These are phyloP conservation scores for Cyanoramphus novaezelandiae DNA, from an alignment of 2,113 vertebrate genomes.

Conservation along the genomic window DNA sequence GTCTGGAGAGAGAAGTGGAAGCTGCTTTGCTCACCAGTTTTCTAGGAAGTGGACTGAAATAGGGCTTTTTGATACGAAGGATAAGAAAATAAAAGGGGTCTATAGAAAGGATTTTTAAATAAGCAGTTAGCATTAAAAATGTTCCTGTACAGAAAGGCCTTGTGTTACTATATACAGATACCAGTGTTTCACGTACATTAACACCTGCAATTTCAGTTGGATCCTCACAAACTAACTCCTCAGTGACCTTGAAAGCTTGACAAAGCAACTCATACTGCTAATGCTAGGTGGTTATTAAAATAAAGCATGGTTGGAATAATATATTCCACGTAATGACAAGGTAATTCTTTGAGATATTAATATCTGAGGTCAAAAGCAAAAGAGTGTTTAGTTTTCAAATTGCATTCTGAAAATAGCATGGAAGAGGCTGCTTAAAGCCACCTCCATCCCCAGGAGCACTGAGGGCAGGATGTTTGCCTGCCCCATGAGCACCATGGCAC, in stretches of 20 bases:
- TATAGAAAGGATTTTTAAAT: not conserved
- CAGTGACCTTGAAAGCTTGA: not conserved
- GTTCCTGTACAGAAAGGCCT: constrained; percentile 32
- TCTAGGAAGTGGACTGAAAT: not conserved
- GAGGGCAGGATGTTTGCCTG: not conserved
- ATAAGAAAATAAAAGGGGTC: not conserved
- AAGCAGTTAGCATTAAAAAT: not conserved
- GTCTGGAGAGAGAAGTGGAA: not conserved
- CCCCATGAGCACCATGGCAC: not conserved
- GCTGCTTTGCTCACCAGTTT: not conserved
- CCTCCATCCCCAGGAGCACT: fast-evolving
- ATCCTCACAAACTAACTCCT: constrained; percentile 43
- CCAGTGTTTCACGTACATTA: not conserved
- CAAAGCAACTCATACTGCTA: not conserved
- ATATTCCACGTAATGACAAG: not conserved
- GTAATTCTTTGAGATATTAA: not conserved
- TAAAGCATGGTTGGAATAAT: not conserved
- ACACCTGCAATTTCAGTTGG: not conserved
- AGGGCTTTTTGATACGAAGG: not conserved
- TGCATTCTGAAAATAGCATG: not conserved
- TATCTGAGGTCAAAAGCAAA: not conserved
- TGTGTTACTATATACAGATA: constrained; percentile 4
- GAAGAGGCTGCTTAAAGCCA: not conserved
- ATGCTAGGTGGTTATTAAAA: not conserved
- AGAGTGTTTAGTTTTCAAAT: not conserved